A percentile compares a stretch with the other conserved stretches of the same genome.
Conservation (phyloP, 2,888 invertebrate genomes). For the Meteorus cinctellus region DNA sequence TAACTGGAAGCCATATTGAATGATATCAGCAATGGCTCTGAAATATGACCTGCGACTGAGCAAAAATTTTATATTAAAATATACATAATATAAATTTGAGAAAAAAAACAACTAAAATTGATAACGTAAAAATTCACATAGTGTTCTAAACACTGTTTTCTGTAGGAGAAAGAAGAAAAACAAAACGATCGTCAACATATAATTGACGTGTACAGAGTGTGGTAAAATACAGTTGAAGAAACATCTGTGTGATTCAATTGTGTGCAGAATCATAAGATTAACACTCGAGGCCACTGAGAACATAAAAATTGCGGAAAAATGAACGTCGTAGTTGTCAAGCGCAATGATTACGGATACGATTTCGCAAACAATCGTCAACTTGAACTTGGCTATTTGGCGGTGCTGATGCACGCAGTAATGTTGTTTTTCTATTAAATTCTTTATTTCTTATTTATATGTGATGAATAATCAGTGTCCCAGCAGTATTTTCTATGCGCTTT, state of each 20-base stretch:
- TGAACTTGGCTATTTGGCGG: neutral
- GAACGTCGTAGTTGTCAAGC: slow-evolving; percentile 59
- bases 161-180: neutral
- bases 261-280: slow-evolving; percentile 27
- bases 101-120: neutral
- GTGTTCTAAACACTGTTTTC: neutral
- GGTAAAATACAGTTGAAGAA: slow-evolving; percentile 25
- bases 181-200: neutral
- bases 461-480: slow-evolving; percentile 22
- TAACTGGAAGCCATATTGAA: slow-evolving; percentile 11
- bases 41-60: slow-evolving; percentile 11
- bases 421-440: neutral
- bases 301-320: slow-evolving; percentile 44
- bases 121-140: neutral
- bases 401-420: slow-evolving; percentile 35
- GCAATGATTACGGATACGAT: slow-evolving; percentile 26
- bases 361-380: slow-evolving; percentile 39
- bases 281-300: slow-evolving; percentile 47
- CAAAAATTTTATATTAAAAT: neutral
- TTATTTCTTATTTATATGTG: slow-evolving; percentile 12
- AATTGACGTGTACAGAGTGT: neutral
- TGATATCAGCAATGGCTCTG: slow-evolving; percentile 17
- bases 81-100: neutral
- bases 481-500: slow-evolving; percentile 25
- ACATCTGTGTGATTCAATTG: slow-evolving; percentile 12